A percentile compares a stretch with the other conserved stretches of the same genome.
Conservation (phyloP, 1,140 invertebrate genomes). For the Amyelois transitella region DNA sequence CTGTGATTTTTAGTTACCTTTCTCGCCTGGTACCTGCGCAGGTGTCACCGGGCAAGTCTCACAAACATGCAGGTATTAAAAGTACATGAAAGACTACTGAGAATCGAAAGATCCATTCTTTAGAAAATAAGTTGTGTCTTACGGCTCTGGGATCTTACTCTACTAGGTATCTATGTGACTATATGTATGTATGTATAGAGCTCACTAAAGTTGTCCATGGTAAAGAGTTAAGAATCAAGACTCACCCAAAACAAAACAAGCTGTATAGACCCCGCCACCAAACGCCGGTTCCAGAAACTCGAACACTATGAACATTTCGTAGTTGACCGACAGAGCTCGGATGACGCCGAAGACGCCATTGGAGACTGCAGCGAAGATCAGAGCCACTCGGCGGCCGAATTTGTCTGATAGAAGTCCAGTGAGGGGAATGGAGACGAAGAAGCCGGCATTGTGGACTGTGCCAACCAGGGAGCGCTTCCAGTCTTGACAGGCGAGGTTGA, state of each 20-base stretch:
- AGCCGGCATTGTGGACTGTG: conserved; percentile 81
- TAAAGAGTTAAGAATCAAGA: too few species aligned
- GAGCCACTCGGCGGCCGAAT: conserved; percentile 76
- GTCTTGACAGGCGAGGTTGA: conserved; percentile 70
- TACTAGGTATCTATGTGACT: too few species aligned
- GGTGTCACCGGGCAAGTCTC: too few species aligned
- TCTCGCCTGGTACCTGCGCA: too few species aligned
- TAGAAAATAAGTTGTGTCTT: too few species aligned
- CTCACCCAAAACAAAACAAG: conserved; percentile 77
- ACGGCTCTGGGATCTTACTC: too few species aligned
- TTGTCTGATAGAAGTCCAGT: conserved; percentile 80
- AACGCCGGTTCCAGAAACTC: conserved; percentile 80
- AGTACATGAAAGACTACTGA: too few species aligned
- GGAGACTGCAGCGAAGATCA: conserved; percentile 76
- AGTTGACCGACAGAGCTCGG: conserved; percentile 79
- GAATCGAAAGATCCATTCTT: too few species aligned
- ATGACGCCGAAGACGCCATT: conserved; percentile 78
- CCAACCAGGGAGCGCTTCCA: conserved; percentile 83
- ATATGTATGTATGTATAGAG: too few species aligned
- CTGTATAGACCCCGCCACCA: conserved; percentile 79
- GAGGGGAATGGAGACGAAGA: conserved; percentile 81
- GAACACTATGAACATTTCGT: conserved; percentile 78
- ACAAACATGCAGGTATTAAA: too few species aligned
- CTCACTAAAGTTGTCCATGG: too few species aligned
- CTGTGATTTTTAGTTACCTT: too few species aligned